A percentile compares a stretch with the other conserved stretches of the same genome.
Conservation (phyloP, 2,113 vertebrate species). For the Galemys pyrenaicus region DNA sequence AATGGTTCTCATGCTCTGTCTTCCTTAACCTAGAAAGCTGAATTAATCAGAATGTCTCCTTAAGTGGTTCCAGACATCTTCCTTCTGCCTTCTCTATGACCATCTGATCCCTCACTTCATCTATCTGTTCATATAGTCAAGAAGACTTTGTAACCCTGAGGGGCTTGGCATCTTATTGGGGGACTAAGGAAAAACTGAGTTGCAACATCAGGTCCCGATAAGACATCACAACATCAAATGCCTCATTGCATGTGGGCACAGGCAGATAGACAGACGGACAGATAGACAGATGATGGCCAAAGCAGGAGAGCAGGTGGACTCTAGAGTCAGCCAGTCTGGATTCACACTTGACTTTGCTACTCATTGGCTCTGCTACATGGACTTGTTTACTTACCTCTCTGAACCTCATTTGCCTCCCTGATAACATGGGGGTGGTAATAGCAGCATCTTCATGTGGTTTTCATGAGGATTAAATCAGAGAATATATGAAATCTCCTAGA, state of each 20-base stretch:
- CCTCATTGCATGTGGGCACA: not conserved
- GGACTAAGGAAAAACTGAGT: not conserved
- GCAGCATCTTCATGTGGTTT: not conserved
- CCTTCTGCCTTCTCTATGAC: not conserved
- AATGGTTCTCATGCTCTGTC: not conserved
- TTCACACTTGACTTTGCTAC: not conserved
- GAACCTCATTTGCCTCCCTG: not conserved
- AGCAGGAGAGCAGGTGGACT: not conserved
- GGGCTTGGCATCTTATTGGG: not conserved
- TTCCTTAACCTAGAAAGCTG: not conserved
- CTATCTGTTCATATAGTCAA: not conserved
- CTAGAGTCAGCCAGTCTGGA: not conserved
- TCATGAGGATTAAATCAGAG: not conserved
- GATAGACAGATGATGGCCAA: not conserved
- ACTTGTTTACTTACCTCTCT: not conserved
- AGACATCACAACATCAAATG: not conserved
- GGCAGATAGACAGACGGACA: not conserved
- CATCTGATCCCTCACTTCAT: not conserved
- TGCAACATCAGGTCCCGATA: not conserved
- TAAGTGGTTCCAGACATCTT: not conserved
- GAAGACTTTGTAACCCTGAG: not conserved
- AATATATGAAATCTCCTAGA: not conserved
- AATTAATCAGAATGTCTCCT: not conserved
- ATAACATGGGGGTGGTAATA: fast-evolving
- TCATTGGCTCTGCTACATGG: not conserved